Percentiles rank a stretch among this genome's conserved stretches.
These are phyloP conservation scores for Harpalus rufipes DNA, from an alignment of 2,888 invertebrate genomes.

Conservation along the genomic window DNA sequence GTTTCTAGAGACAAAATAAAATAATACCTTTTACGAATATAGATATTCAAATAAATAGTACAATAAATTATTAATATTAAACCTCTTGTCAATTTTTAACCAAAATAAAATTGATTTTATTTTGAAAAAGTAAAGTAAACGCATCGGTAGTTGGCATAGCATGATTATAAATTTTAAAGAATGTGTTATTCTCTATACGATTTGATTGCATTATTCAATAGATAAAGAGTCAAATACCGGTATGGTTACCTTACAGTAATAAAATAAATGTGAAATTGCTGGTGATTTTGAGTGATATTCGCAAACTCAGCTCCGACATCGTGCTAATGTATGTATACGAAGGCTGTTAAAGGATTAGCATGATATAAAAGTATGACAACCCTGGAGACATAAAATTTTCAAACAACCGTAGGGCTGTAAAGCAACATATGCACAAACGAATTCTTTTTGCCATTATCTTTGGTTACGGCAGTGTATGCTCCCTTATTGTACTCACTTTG, in stretches of 20 bases:
- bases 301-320: neutral
- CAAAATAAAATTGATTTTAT: too few species aligned
- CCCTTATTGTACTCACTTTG: conserved; percentile 37
- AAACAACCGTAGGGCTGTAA: neutral
- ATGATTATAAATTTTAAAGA: too few species aligned
- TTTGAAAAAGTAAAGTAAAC: too few species aligned
- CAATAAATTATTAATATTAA: neutral
- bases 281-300: neutral
- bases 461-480: conserved; percentile 28
- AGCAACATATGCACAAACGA: conserved; percentile 17
- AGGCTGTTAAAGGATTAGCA: conserved; percentile 1
- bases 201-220: too few species aligned
- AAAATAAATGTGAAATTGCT: neutral
- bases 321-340: neutral
- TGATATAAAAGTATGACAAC: neutral
- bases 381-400: conserved; percentile 1
- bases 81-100: too few species aligned
- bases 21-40: too few species aligned
- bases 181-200: too few species aligned
- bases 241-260: too few species aligned
- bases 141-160: too few species aligned
- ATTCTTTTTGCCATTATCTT: conserved; percentile 48
- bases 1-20: neutral
- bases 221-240: too few species aligned
- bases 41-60: neutral